These are phyloP conservation scores for Odontocolon sp. DNA, from an alignment of 2,888 invertebrate species.

Conservation along the genomic window DNA sequence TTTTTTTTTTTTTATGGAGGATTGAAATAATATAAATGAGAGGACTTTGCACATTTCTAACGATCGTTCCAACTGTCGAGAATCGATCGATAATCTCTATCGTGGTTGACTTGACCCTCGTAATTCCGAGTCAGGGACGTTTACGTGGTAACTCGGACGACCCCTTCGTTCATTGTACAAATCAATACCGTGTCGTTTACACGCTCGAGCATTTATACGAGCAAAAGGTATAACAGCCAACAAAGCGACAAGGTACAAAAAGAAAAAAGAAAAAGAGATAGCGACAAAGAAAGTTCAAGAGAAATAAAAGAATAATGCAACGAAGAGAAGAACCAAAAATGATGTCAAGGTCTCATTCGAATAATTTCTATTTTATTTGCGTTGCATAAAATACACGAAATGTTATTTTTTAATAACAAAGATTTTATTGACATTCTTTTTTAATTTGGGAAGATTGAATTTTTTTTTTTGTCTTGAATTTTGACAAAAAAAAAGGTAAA, in stretches of 20 bases:
- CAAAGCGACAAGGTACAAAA: not conserved
- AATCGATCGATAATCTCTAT: slow-evolving; percentile 57
- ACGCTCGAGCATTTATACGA: slow-evolving; percentile 46
- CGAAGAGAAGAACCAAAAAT: not conserved
- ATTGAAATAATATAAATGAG: not conserved
- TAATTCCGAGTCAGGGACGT: slow-evolving; percentile 61
- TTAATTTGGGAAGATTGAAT: not conserved
- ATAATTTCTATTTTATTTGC: too few relatives aligned
- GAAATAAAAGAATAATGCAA: not conserved
- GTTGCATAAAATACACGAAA: too few relatives aligned
- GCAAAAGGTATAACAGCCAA: not conserved
- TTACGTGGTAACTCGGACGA: slow-evolving; percentile 53
- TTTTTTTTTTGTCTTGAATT: too few relatives aligned
- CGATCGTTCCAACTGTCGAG: slow-evolving; percentile 42
- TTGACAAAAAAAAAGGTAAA: not conserved
- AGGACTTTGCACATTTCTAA: slow-evolving; percentile 6
- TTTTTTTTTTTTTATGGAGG: too few relatives aligned
- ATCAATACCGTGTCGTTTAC: slow-evolving; percentile 67
- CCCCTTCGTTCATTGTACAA: slow-evolving; percentile 57
- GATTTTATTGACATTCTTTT: not conserved
- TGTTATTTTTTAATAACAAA: too few relatives aligned
- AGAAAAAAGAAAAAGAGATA: not conserved
- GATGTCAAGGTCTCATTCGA: not conserved
- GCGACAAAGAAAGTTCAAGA: not conserved
- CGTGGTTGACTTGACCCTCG: slow-evolving; percentile 62